Conservation (phyloP, 2,797 vertebrate species). For the Spea hammondii region DNA sequence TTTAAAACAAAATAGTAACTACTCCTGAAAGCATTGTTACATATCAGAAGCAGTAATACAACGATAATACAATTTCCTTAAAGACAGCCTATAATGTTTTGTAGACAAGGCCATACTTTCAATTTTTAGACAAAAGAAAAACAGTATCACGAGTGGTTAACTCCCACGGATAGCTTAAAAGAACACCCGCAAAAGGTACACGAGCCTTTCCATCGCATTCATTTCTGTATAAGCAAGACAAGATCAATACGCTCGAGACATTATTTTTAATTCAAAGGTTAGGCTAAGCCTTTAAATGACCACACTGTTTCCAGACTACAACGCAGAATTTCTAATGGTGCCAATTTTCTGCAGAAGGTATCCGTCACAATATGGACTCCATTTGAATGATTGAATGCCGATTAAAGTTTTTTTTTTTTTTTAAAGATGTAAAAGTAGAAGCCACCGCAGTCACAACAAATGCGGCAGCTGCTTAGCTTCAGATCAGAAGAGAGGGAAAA, state of each 20-base stretch:
- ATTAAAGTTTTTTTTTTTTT: background rate
- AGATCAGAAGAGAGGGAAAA: slow-evolving; percentile 28
- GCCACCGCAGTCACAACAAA: slow-evolving; percentile 44
- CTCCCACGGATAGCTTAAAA: too few relatives aligned
- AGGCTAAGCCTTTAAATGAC: background rate
- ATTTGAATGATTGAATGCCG: slow-evolving; percentile 1
- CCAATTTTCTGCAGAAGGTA: background rate
- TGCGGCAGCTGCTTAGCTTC: slow-evolving; percentile 33
- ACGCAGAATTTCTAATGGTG: background rate
- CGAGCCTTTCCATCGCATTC: too few relatives aligned
- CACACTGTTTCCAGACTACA: background rate
- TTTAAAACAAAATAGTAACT: too few relatives aligned
- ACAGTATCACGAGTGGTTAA: too few relatives aligned
- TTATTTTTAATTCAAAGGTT: background rate
- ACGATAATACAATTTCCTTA: too few relatives aligned
- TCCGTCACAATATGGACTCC: slow-evolving; percentile 3
- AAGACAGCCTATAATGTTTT: too few relatives aligned
- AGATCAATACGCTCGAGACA: background rate
- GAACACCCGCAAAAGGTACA: too few relatives aligned
- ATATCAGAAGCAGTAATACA: too few relatives aligned
- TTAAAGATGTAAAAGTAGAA: background rate
- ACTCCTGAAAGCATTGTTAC: too few relatives aligned
- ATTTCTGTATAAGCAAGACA: background rate
- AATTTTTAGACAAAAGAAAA: too few relatives aligned
- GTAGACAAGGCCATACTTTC: too few relatives aligned